Conservation (phyloP, 2,888 invertebrate species). For the Drosophila austrosaltans region DNA sequence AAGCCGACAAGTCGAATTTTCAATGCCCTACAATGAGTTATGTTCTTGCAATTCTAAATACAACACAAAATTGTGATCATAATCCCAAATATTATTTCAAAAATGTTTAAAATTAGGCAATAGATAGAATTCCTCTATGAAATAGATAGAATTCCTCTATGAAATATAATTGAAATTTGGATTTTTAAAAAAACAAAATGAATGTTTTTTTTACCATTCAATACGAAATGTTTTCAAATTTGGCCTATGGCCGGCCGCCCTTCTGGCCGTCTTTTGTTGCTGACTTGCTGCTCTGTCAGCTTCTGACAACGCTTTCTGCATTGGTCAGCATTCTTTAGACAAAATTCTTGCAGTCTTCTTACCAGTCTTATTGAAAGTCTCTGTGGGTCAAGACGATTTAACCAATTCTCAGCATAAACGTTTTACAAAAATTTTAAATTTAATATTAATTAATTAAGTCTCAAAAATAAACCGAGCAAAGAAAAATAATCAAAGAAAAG, state of each 20-base stretch:
- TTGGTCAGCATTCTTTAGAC: conserved; percentile 20
- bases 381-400: conserved; percentile 41
- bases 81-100: too few species aligned
- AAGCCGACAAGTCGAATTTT: conserved; percentile 32
- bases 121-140: too few species aligned
- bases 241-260: neutral
- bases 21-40: conserved; percentile 34
- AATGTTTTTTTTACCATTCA: neutral
- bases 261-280: neutral
- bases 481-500: conserved; percentile 38
- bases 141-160: too few species aligned
- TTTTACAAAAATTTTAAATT: neutral
- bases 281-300: neutral
- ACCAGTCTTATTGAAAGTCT: conserved; percentile 50
- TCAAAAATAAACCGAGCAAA: conserved; percentile 5
- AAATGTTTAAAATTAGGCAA: too few species aligned
- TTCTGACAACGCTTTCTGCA: conserved; percentile 14
- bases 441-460: neutral
- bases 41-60: too few species aligned
- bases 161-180: too few species aligned
- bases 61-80: too few species aligned
- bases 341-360: conserved; percentile 20
- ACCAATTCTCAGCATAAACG: neutral
- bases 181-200: too few species aligned
- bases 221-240: neutral